Base-by-base conservation (phyloP, 2,797 vertebrate species). In the Florisuga fusca region DNA sequence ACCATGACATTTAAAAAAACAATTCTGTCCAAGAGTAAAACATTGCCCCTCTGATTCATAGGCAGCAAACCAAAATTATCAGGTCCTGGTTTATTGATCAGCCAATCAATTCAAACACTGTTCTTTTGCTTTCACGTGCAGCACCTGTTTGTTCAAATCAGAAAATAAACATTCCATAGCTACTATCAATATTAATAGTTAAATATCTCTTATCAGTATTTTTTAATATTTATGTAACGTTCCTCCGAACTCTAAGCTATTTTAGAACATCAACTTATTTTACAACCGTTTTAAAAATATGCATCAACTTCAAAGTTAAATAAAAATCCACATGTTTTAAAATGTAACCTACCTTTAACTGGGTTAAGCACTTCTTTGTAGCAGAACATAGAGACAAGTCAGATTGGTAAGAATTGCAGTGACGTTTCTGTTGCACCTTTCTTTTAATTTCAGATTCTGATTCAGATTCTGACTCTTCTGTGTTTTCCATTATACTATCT, bases 371-470 rank as follows among this genome's bases (percentile, higher is more conserved):
- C 88, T 97, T 98, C 96, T 98, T 98, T 77, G 97, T 93, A 91
- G 97, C 93, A 93, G 97, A 95, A 95, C 95, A 89, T 0, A 96
- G 36, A 78, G 94, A 48, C 85, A 95, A 74, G 77, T 95, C 91
- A 84, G 95, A 85, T 1, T 97, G 97, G 63, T 95, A 96, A 2
- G 96, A 94, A 94, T 84, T 97, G 96, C 94, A 97, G 43, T 97
- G 96, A 67, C 97, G 95, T 86, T 97, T 98, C 87, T 97, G 98
- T 89, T 98, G 97, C 79, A 97, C 98, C 83, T 98, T 98, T 93
- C 98, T 98, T 83, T 96, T 98, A 92, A 98, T 94, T 95, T 97
- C 97, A 67, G 91, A 94, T 38, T 98, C 98, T 5, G 95, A 74
- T 38, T 97, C 96, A 25, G 97, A 96, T 61, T 97, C 97, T 21